phyloP scores from a whole-genome alignment of 2,113 vertebrate species.

The Thalassarche chlororhynchos region DNA sequence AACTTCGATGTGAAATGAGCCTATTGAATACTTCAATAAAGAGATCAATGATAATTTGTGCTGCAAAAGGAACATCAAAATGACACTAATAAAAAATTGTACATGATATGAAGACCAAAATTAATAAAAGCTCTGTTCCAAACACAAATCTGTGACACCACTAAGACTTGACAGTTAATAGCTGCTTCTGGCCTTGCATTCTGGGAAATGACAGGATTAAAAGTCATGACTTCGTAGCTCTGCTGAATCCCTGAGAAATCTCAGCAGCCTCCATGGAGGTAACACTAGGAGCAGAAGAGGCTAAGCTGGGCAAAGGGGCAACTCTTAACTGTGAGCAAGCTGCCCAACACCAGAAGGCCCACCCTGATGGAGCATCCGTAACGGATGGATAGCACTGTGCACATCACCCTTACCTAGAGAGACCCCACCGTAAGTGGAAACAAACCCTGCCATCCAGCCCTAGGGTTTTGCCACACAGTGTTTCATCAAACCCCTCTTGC shows the following conservation, averaged over 20 bases:
- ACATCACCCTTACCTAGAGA: not conserved
- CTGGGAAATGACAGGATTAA: not conserved
- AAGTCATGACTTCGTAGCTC: not conserved
- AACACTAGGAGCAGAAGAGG: not conserved
- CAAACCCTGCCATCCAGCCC: not conserved
- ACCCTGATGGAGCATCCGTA: not conserved
- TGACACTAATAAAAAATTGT: not conserved
- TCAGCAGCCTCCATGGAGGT: not conserved
- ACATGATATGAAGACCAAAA: not conserved
- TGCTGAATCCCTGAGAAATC: not conserved
- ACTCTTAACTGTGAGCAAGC: not conserved
- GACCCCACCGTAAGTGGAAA: not conserved
- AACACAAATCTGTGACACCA: not conserved
- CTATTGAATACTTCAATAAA: not conserved
- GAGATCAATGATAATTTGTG: not conserved
- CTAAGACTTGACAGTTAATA: not conserved
- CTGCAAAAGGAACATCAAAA: not conserved
- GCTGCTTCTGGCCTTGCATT: not conserved
- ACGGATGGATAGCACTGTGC: not conserved
- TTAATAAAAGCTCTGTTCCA: not conserved
- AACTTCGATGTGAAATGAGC: not conserved
- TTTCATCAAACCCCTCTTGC: not conserved
- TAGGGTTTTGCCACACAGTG: not conserved
- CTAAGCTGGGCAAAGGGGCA: not conserved
- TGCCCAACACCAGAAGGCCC: not conserved